Base-by-base conservation (phyloP, 2,113 vertebrate species). In the Tiliqua scincoides region DNA sequence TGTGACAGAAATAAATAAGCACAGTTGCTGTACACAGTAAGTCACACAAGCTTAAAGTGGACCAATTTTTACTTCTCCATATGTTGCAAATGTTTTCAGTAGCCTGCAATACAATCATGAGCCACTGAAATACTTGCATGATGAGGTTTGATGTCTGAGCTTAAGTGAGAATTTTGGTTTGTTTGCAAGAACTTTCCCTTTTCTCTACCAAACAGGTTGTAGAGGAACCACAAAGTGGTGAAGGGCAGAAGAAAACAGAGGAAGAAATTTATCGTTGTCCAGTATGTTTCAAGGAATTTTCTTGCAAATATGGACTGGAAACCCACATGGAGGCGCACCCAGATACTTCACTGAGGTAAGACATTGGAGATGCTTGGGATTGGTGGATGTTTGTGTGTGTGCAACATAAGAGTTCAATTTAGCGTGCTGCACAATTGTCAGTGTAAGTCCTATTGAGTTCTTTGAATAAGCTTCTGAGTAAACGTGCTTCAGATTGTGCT, bases 311-410 rank as follows among this genome's bases (percentile, higher is more conserved):
- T 67, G 98, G 97, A 67, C 97, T 99, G 94, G 98, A 99, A 92
- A 96, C 95, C 32, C 99, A 99, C 95, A 98, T 99, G 97, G 99
- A 99, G 92, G 95, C 97, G 6, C 99, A 99, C 93, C 98, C 98
- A 2, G 98, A 99, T 94, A 98, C 97, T 70, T 96, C 97, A 0
- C 88, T 99, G 82, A 98, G 97, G 97, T 98, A 97, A 93, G 94
- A 85, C 76, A 27, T 11, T 0, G 0, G 65, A 48, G 61, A 25
- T 84, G 82, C 78, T 89, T 48, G 52, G 91, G 54, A 82, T 30
- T 83, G 6, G 25, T 85, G 6, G 14, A 14, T 76, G 54, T 63
- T 78, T 85, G 4, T 82, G 7, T 18, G n/a, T 8, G 18, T n/a
- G 9, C 25, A 15, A 9, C 32, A 57, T 30, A 32, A 17, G 15